Evolutionary conservation across 2,888 invertebrate genomes (phyloP).

Genomic region (Dicycla oo): DNA sequence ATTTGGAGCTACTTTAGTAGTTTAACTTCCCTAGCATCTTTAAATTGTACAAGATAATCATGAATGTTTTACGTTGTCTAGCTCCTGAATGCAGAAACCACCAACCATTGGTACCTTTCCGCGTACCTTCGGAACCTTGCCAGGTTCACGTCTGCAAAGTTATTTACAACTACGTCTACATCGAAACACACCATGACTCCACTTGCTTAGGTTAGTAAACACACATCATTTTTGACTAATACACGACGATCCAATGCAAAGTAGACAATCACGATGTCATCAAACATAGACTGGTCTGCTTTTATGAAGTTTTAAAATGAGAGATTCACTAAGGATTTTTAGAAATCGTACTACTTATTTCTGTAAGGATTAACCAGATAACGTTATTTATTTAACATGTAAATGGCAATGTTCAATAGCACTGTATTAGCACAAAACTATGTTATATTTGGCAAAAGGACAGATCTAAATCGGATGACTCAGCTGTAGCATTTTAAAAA

Average conservation of each 20-base stretch:
- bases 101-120: conserved; percentile 75
- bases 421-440: not conserved
- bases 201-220: conserved; percentile 41
- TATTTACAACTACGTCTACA: conserved; percentile 82
- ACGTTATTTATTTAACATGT: not conserved
- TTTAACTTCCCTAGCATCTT: not conserved
- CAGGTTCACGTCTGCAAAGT: conserved; percentile 77
- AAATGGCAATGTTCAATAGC: not conserved
- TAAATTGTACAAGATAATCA: not conserved
- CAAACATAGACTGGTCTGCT: not conserved
- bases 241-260: not conserved
- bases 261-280: not conserved
- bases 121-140: conserved; percentile 73
- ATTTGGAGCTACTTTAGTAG: not conserved
- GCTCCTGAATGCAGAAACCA: conserved; percentile 78
- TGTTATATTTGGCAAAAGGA: not conserved
- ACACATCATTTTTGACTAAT: not conserved
- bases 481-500: not conserved
- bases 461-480: not conserved
- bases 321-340: not conserved
- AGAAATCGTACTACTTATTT: not conserved
- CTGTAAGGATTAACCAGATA: not conserved
- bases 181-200: conserved; percentile 67
- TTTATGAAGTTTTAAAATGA: not conserved
- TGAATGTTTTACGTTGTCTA: conserved; percentile 42